Base-by-base conservation (phyloP, 1,140 invertebrate genomes). In the Drosophila tani region DNA sequence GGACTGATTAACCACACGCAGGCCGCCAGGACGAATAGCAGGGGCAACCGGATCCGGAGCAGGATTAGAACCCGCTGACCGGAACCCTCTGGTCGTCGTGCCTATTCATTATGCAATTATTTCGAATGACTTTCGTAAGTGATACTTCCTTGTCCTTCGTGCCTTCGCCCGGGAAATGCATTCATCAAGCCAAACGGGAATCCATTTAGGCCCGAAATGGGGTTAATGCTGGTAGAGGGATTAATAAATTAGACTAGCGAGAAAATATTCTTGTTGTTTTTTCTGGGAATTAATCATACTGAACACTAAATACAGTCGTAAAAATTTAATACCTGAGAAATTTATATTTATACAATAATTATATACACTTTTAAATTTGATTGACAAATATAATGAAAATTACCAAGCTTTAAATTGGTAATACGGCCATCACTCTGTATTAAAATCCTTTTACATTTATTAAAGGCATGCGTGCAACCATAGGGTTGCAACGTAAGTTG, bases 101-200 rank as follows among this genome's bases (percentile, higher is more conserved):
- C 84, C 73, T 59, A 88, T 88, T 88, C 84, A 81, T 84, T 84
- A 83, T 86, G 86, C 86, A 90, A 90, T 90, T 90, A 90, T 90
- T 90, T 91, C 57, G 86, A 90, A 90, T 90, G 86, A 90, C 86
- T 91, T 65, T 86, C 65, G 65, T 91, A 82, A 91, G 82, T 91
- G 86, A 90, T 90, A 91, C 82, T 91, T 90, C 86, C 86, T 62
- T 58, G 53, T 45, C 41, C 49, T 69, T 75, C 56, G 47, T 73
- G 69, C 14, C 32, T 38, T n/a, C 9, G 69, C 14, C 43, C 24
- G 38, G 32, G 24, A 66, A 76, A 76, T 76, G 74, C 73, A 76
- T 76, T 76, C 63, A 76, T 76, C 53, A 76, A 49, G 50, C n/a
- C 35, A 43, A 53, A 75, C 41, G 59, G 58, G 43, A 32, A 70